phyloP scores from a whole-genome alignment of 2,888 invertebrate genomes.

The Mimumesa dahlbomi region DNA sequence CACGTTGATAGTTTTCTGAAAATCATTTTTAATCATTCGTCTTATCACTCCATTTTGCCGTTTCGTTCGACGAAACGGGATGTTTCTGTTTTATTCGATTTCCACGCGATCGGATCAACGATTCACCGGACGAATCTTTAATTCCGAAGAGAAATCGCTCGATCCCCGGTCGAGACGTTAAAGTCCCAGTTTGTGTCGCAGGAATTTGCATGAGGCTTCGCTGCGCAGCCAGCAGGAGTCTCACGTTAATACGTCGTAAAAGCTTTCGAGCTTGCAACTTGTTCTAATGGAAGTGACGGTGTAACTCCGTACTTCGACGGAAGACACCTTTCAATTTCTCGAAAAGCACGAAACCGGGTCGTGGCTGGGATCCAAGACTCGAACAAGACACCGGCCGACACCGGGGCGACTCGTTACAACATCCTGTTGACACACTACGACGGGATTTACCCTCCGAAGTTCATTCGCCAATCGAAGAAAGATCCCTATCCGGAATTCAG shows the following conservation, averaged over 20 bases:
- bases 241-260: slow-evolving; percentile 62
- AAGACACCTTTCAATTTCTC: slow-evolving; percentile 52
- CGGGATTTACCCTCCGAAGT: slow-evolving; percentile 10
- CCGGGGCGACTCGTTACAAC: slow-evolving; percentile 18
- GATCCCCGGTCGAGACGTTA: no score
- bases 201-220: slow-evolving; percentile 37
- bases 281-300: slow-evolving; percentile 42
- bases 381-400: slow-evolving; percentile 5
- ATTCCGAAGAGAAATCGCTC: no score
- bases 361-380: slow-evolving; percentile 45
- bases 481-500: no score
- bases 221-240: slow-evolving; percentile 18
- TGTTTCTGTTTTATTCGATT: no score
- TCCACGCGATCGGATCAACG: no score
- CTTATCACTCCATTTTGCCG: no score
- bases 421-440: slow-evolving; percentile 10
- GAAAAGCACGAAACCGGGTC: slow-evolving; percentile 41
- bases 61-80: no score
- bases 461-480: no score
- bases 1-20: no score
- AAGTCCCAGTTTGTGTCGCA: not conserved
- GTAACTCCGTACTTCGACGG: slow-evolving; percentile 10
- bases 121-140: no score
- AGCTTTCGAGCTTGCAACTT: slow-evolving; percentile 54
- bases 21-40: no score